A percentile compares a stretch with the other conserved stretches of the same genome.
Conservation (phyloP, 2,113 vertebrate genomes). For the Microcebus griseorufus region DNA sequence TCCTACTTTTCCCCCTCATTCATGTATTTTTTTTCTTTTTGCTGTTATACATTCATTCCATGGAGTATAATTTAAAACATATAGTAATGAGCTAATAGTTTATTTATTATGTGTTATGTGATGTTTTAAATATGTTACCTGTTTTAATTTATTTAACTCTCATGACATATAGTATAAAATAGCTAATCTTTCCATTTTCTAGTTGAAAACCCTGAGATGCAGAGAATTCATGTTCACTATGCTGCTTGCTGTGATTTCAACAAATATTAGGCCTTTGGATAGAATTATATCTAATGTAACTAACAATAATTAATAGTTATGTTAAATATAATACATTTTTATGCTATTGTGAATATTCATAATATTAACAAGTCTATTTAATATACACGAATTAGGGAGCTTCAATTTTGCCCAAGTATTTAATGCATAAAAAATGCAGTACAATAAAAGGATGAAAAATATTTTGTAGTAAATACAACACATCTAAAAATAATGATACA, state of each 20-base stretch:
- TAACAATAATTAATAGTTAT: neutral
- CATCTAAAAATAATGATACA: neutral
- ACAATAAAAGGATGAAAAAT: neutral
- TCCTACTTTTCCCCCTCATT: no score
- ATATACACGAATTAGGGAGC: neutral
- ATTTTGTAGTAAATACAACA: neutral
- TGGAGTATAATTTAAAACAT: neutral
- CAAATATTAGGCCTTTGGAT: neutral
- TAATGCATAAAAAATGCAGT: neutral
- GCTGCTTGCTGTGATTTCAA: neutral
- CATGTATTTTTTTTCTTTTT: neutral
- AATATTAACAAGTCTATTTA: neutral
- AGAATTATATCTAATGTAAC: neutral
- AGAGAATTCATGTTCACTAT: neutral
- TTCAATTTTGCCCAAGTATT: neutral
- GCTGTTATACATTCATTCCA: neutral
- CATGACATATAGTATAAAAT: neutral
- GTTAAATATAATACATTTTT: neutral
- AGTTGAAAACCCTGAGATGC: neutral
- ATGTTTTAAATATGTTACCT: neutral
- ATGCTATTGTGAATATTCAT: neutral
- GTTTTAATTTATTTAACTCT: neutral
- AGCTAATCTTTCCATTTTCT: neutral
- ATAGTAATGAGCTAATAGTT: neutral
- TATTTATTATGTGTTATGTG: neutral